Evolutionary conservation across 2,888 invertebrate genomes (phyloP).

Genomic region (Caenorhabditis becei): DNA sequence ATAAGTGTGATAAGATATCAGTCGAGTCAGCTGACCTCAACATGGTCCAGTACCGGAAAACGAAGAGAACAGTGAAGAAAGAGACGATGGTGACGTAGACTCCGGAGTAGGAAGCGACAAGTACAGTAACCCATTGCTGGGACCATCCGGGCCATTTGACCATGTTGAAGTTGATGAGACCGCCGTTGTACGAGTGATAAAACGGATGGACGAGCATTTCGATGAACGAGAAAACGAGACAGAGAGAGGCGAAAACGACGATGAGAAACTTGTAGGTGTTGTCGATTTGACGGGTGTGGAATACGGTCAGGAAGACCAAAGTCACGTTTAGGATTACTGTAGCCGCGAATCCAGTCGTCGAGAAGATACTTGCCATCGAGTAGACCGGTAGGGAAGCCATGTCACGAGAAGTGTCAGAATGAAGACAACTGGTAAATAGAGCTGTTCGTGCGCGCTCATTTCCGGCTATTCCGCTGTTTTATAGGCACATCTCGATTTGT

Average conservation of each 20-base stretch:
- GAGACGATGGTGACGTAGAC: slow-evolving; percentile 42
- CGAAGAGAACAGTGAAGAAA: slow-evolving; percentile 32
- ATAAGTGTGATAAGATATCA: too few species aligned
- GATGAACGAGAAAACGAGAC: slow-evolving; percentile 41
- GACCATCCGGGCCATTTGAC: slow-evolving; percentile 29
- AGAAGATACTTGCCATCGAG: slow-evolving; percentile 6
- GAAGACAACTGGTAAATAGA: too few species aligned
- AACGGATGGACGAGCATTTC: slow-evolving; percentile 48
- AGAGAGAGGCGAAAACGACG: slow-evolving; percentile 8
- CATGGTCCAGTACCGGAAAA: slow-evolving; percentile 42
- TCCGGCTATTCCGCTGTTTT: not conserved
- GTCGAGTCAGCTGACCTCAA: slow-evolving; percentile 21
- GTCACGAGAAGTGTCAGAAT: too few species aligned
- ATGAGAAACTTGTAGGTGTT: slow-evolving; percentile 25
- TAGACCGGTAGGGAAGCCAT: slow-evolving; percentile 37
- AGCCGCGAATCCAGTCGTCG: slow-evolving; percentile 26
- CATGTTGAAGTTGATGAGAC: slow-evolving; percentile 44
- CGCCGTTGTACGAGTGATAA: slow-evolving; percentile 37
- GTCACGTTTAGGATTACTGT: slow-evolving; percentile 31
- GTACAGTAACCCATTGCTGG: slow-evolving; percentile 19
- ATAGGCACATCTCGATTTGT: not conserved
- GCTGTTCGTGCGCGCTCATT: too few species aligned
- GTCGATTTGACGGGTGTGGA: slow-evolving; percentile 19
- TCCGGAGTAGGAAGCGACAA: slow-evolving; percentile 40
- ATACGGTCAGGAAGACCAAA: slow-evolving; percentile 19